Percentiles rank a stretch among this genome's conserved stretches.
Conservation (phyloP, 1,140 invertebrate genomes). For the Olivierus martensii region DNA sequence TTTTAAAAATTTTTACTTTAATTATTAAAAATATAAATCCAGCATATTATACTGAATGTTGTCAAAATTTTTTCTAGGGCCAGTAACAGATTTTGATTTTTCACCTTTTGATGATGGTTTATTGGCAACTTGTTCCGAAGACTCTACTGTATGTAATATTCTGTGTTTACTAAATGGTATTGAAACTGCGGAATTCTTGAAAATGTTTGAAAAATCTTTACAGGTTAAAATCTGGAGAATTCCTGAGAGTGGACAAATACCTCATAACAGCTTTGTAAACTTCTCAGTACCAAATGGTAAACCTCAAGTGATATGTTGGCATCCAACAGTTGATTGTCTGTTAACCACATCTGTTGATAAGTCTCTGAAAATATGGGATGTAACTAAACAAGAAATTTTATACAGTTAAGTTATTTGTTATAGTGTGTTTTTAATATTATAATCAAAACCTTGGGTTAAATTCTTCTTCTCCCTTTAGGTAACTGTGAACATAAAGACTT, state of each 20-base stretch:
- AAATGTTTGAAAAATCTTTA: too few species aligned
- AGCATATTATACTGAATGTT: too few species aligned
- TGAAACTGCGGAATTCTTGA: too few species aligned
- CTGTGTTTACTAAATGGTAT: slow-evolving; percentile 19
- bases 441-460: too few species aligned
- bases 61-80: slow-evolving; percentile 78
- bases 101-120: slow-evolving; percentile 87
- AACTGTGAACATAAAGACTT: slow-evolving; percentile 65
- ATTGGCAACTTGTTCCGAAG: slow-evolving; percentile 76
- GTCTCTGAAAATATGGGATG: slow-evolving; percentile 72
- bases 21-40: too few species aligned
- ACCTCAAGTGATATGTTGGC: slow-evolving; percentile 72
- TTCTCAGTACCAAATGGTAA: slow-evolving; percentile 52
- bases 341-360: slow-evolving; percentile 66
- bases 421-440: too few species aligned
- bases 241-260: slow-evolving; percentile 58
- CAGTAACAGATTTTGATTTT: slow-evolving; percentile 70
- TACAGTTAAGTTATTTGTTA: slow-evolving; percentile 34
- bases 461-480: slow-evolving; percentile 39
- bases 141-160: slow-evolving; percentile 51
- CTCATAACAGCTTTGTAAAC: slow-evolving; percentile 33
- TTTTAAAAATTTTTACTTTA: too few species aligned
- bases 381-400: slow-evolving; percentile 57
- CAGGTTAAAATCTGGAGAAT: slow-evolving; percentile 76
- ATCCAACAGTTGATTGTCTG: slow-evolving; percentile 69